A percentile compares a stretch with the other conserved stretches of the same genome.
These are phyloP conservation scores for Chironomus riparius DNA, from an alignment of 2,888 invertebrate species.

Conservation along the genomic window DNA sequence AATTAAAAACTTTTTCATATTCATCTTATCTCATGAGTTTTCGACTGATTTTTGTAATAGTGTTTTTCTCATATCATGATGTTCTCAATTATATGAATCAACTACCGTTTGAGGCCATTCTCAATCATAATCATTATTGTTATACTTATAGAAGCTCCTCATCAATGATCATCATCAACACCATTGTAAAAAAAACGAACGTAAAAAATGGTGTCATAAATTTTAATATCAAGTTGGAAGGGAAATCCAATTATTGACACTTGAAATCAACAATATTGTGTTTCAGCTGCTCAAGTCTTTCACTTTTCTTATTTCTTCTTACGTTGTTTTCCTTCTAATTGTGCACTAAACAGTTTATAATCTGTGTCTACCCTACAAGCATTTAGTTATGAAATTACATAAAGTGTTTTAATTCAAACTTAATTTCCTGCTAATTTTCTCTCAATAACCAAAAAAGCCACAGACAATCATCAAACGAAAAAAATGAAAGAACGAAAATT, in stretches of 20 bases:
- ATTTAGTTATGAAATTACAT: constrained; percentile 18
- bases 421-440: constrained; percentile 26
- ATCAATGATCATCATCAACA: neutral
- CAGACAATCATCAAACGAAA: neutral
- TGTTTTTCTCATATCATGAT: neutral
- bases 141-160: neutral
- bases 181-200: neutral
- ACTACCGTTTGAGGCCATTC: neutral
- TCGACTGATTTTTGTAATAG: too few species aligned
- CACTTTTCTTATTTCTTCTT: neutral
- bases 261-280: constrained; percentile 4
- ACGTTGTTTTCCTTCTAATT: neutral
- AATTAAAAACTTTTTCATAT: too few species aligned
- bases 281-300: neutral
- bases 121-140: neutral
- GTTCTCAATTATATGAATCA: neutral
- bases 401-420: constrained; percentile 27
- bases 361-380: constrained; percentile 1
- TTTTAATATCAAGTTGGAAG: neutral
- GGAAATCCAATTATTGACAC: constrained; percentile 24
- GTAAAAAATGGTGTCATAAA: constrained; percentile 10
- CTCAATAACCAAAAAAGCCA: neutral
- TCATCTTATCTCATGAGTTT: too few species aligned
- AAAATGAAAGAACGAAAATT: neutral
- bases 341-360: neutral